Evolutionary conservation across 2,113 vertebrate species (phyloP).

Genomic region (Apteryx owenii): DNA sequence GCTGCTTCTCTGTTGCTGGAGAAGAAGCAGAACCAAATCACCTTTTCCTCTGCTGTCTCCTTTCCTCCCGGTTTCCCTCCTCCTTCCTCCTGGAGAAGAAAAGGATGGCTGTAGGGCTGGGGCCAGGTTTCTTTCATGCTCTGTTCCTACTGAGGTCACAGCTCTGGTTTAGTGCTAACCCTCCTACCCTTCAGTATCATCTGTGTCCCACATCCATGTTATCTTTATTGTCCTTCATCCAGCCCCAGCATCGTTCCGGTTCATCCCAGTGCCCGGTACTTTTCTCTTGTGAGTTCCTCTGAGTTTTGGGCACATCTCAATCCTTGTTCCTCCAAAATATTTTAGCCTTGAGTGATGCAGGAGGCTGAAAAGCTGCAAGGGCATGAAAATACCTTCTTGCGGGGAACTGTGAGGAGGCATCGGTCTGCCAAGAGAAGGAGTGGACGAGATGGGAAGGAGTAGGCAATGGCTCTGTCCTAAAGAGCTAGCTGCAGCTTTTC

Average conservation of each 20-base stretch:
- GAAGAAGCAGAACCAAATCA: not conserved
- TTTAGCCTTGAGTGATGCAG: not conserved
- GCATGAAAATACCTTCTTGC: not conserved
- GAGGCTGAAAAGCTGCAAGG: not conserved
- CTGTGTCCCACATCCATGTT: accelerated
- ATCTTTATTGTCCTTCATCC: not conserved
- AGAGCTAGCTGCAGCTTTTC: not conserved
- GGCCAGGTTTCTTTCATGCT: not conserved
- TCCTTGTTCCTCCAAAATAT: not conserved
- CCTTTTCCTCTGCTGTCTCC: not conserved
- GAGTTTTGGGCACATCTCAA: not conserved
- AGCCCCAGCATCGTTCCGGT: not conserved
- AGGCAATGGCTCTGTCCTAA: not conserved
- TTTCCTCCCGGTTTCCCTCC: not conserved
- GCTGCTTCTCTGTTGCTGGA: not conserved
- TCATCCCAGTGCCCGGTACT: not conserved
- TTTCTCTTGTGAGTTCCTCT: not conserved
- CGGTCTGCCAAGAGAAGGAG: not conserved
- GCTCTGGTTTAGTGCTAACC: not conserved
- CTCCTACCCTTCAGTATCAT: not conserved
- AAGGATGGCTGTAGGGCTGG: not conserved
- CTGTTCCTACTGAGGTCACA: not conserved
- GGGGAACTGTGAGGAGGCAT: not conserved
- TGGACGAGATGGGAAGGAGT: not conserved
- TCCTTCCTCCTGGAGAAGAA: not conserved